Conservation (phyloP, 2,888 invertebrate species). For the Lasioglossum villosulum region DNA sequence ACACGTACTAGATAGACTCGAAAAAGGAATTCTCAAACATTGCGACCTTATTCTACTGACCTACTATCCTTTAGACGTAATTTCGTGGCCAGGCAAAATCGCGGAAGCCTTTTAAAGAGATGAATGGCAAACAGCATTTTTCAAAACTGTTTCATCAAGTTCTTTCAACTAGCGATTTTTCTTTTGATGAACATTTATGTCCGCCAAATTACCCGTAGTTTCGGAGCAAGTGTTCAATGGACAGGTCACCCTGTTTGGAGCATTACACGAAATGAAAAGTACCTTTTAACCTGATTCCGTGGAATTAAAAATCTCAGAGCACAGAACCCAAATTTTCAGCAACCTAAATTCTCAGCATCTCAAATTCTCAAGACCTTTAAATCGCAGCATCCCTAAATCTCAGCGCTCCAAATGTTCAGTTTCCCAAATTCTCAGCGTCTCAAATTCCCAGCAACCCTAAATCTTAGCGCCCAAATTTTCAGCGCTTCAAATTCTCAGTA, state of each 20-base stretch:
- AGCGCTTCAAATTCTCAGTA: neutral
- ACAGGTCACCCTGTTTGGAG: no score
- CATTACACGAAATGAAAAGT: no score
- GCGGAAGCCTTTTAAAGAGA: neutral
- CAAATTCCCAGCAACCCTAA: neutral
- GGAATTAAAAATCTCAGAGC: no score
- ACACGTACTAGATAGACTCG: neutral
- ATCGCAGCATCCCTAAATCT: accelerated
- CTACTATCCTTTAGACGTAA: neutral
- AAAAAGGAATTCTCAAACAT: neutral
- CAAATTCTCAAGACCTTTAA: neutral
- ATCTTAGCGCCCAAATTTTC: neutral
- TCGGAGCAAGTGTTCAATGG: no score
- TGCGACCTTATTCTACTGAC: neutral
- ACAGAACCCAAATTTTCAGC: neutral
- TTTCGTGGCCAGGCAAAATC: neutral
- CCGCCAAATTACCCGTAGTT: neutral
- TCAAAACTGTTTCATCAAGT: neutral
- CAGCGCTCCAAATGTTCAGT: accelerated
- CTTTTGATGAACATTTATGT: neutral
- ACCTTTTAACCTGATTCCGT: no score
- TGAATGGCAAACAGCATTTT: neutral
- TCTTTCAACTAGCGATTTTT: neutral
- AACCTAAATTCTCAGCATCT: accelerated
- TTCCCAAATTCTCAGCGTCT: neutral